A percentile compares a stretch with the other conserved stretches of the same genome.
phyloP scores from a whole-genome alignment of 2,797 vertebrate species.

The Semaprochilodus insignis region DNA sequence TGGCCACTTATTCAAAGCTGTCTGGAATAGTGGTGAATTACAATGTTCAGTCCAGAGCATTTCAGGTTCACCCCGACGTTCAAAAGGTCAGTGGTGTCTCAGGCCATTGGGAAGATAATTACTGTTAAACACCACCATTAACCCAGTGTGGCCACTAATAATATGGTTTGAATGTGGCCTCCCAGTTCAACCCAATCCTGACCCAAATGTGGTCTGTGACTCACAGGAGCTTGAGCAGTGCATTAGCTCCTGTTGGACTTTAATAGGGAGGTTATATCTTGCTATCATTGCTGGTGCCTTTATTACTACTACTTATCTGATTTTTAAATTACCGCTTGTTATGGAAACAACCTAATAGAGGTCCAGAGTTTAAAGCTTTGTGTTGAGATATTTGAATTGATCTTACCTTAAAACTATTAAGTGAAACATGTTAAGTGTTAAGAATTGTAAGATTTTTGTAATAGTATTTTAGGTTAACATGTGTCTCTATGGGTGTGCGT shows the following conservation, averaged over 20 bases:
- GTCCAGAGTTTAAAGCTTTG: background rate
- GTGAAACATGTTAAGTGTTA: too few species aligned
- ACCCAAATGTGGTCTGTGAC: slow-evolving; percentile 13
- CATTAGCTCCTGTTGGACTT: slow-evolving; percentile 9
- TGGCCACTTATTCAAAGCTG: too few species aligned
- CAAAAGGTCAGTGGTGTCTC: slow-evolving; percentile 24
- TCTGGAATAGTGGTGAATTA: background rate
- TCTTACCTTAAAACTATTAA: too few species aligned
- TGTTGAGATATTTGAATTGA: background rate
- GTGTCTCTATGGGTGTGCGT: background rate
- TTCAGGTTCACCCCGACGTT: slow-evolving; percentile 2
- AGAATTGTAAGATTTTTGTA: too few species aligned
- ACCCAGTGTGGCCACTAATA: slow-evolving; percentile 15
- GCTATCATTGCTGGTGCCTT: background rate
- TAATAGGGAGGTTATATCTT: slow-evolving; percentile 14
- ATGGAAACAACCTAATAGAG: background rate
- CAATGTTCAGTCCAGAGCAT: background rate
- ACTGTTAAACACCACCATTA: slow-evolving; percentile 6
- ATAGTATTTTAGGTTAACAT: too few species aligned
- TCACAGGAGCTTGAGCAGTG: slow-evolving; percentile 5
- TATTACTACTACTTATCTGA: background rate
- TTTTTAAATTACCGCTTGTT: background rate
- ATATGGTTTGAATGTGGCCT: slow-evolving; percentile 18
- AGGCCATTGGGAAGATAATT: slow-evolving; percentile 18
- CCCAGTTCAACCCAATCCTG: slow-evolving; percentile 1